Base-by-base conservation (phyloP, 2,888 invertebrate genomes). In the Netelia fuscicornis region DNA sequence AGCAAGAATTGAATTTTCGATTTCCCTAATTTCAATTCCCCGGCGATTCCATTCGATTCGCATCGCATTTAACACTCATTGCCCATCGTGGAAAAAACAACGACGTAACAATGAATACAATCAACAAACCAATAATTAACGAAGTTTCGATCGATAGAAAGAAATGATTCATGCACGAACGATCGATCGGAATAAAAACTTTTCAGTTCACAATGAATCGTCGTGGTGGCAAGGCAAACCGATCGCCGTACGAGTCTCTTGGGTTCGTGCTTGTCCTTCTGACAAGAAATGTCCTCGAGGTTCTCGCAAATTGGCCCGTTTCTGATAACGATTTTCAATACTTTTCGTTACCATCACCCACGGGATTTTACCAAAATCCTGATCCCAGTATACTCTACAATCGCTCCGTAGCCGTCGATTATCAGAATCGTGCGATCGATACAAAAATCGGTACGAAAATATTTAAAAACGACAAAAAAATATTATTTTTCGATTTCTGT, bases 201-300 rank as follows among this genome's bases (percentile, higher is more conserved):
- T 60, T 44, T 76, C 30, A 77, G 77, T 77, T 60, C n/a, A n/a
- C 68, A 60, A 77, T 77, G 68, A 77, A 68, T 77, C 77, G 68
- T 68, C 58, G 48, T 48, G 58, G 77, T 25, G 44, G 30, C 25
- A 77, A 60, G 44, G 56, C 42, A n/a, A 23, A 11, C 25, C 68
- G 30, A 30, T 10, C n/a, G 25, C 10, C 44, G 56, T 48, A 64
- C 52, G 20, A 48, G 9, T 52, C 17, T n/a, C 25, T 81, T 13
- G 68, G 62, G 23, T 42, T 75, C 58, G 67, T 81, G 13, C 54
- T 81, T 58, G 67, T 81, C 25, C 8, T 81, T 13, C 9, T 75
- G 68, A 75, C 75, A 62, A 68, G 37, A 42, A 62, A 68, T 17
- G 37, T 52, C 13, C 68, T 60, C 37, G 68, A 75, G 62, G 58